phyloP scores from a whole-genome alignment of 2,113 vertebrate species.

The Daboia siamensis region DNA sequence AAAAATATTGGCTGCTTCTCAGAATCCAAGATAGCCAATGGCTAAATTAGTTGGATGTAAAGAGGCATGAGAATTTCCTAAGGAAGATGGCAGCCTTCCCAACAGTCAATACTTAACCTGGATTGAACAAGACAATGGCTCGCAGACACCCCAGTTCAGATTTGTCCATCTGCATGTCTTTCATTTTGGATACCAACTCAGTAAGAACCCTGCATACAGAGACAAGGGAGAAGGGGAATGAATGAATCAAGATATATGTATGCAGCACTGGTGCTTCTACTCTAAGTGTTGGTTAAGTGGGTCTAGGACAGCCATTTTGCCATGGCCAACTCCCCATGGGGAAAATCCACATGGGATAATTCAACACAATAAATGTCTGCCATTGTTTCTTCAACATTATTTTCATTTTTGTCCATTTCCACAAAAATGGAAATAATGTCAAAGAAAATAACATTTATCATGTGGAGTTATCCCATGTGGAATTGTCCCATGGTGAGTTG shows the following conservation, averaged over 20 bases:
- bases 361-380: not conserved
- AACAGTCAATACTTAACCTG: constrained; percentile 68
- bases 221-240: not conserved
- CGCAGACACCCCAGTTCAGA: constrained; percentile 91
- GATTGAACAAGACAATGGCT: constrained; percentile 94
- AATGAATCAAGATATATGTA: not conserved
- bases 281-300: not conserved
- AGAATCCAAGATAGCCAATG: not conserved
- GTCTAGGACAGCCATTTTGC: not conserved
- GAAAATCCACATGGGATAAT: not conserved
- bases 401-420: not conserved
- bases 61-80: not conserved
- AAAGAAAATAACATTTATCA: not conserved
- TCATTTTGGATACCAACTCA: constrained; percentile 96
- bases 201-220: constrained; percentile 82
- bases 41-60: too few relatives aligned
- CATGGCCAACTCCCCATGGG: not conserved
- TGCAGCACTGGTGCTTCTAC: not conserved
- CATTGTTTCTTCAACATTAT: not conserved
- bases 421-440: not conserved
- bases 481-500: not conserved
- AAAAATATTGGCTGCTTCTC: not conserved
- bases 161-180: constrained; percentile 98
- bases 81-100: fast-evolving
- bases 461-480: not conserved